Conservation (phyloP, 92 coral and sea anemone species). For the Parazoanthus swiftii region DNA sequence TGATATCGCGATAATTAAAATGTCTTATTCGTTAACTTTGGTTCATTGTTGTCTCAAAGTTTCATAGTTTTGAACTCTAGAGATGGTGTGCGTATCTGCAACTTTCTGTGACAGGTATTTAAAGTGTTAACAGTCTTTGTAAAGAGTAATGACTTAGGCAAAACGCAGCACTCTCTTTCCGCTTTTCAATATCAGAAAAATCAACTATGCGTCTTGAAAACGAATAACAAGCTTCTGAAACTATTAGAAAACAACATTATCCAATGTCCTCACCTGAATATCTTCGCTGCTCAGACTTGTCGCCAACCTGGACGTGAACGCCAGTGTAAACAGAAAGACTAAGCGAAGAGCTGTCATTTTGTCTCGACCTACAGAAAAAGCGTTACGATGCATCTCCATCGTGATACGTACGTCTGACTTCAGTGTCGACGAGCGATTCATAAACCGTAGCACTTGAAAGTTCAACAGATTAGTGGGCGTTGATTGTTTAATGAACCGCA, state of each 20-base stretch:
- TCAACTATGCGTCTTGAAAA: neutral
- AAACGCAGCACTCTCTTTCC: neutral
- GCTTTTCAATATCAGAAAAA: neutral
- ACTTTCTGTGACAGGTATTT: too few species aligned
- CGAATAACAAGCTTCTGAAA: neutral
- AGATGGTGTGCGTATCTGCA: neutral
- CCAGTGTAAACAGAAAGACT: neutral
- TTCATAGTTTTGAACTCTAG: neutral
- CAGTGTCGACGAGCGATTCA: neutral
- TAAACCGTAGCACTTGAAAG: neutral
- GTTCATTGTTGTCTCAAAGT: neutral
- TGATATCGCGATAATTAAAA: neutral
- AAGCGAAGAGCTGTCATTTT: neutral
- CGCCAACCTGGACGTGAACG: neutral
- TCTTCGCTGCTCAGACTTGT: neutral
- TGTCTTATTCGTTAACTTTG: neutral
- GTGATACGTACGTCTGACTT: neutral
- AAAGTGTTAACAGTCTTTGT: neutral
- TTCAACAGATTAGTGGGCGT: neutral
- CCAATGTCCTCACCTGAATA: constrained; percentile 12
- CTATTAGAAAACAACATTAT: too few species aligned
- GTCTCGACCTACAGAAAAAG: neutral
- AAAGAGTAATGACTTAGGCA: neutral
- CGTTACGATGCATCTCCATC: too few species aligned
- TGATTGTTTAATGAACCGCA: neutral